phyloP scores from a whole-genome alignment of 2,888 invertebrate species.

The Oxyteleia sp. region DNA sequence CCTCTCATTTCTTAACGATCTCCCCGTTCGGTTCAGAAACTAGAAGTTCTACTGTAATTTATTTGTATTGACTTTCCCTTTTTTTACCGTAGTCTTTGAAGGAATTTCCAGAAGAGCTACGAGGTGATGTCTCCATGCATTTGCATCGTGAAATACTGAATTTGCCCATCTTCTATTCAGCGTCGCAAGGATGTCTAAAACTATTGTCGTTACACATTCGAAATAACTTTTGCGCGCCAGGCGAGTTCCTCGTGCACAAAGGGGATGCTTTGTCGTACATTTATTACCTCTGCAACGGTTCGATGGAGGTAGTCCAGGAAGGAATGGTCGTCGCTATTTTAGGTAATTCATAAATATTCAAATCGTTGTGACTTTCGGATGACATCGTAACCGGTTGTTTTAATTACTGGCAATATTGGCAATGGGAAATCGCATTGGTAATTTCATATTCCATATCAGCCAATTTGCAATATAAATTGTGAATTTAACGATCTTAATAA shows the following conservation, averaged over 20 bases:
- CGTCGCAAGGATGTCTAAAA: slow-evolving; percentile 98
- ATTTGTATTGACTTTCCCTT: too few species aligned
- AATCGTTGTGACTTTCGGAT: background rate
- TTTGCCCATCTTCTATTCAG: slow-evolving; percentile 97
- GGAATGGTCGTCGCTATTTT: slow-evolving; percentile 99
- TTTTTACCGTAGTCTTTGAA: slow-evolving; percentile 91
- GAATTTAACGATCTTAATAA: background rate
- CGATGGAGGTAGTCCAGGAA: slow-evolving; percentile 98
- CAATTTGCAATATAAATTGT: background rate
- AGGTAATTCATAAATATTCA: slow-evolving; percentile 89
- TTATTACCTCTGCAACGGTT: slow-evolving; percentile 98
- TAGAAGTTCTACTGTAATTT: too few species aligned
- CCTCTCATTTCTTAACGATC: too few species aligned
- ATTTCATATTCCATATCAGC: background rate
- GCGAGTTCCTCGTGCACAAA: slow-evolving; percentile 97
- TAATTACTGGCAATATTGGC: background rate
- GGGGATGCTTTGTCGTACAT: slow-evolving; percentile 97
- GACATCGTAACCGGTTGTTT: background rate
- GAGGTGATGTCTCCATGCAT: slow-evolving; percentile 98
- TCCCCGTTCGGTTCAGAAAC: too few species aligned
- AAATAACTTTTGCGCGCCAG: slow-evolving; percentile 98
- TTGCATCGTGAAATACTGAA: slow-evolving; percentile 97
- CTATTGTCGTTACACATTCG: slow-evolving; percentile 96
- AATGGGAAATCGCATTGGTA: background rate
- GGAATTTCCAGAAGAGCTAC: slow-evolving; percentile 98